Conservation (phyloP, 37 sponge, comb jelly and placozoan genomes). For the Beroe ovata region DNA sequence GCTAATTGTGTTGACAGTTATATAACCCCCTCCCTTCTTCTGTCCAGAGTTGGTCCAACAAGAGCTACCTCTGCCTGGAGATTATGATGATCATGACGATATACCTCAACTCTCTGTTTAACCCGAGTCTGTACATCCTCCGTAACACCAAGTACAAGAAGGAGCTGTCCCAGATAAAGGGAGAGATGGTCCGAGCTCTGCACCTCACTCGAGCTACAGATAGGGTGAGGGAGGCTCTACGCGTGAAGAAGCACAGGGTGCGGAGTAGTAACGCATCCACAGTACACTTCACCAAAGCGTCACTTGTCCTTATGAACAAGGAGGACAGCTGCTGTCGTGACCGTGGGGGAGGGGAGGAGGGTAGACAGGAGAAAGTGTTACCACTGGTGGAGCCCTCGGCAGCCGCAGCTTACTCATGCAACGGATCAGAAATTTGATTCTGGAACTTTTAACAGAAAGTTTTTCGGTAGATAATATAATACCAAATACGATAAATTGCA, state of each 20-base stretch:
- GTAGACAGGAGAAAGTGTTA: not conserved
- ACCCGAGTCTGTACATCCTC: slow-evolving; percentile 58
- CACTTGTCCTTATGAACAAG: not conserved
- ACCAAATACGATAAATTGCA: too few relatives aligned
- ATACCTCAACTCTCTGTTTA: slow-evolving; percentile 56
- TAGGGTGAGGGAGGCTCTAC: not conserved
- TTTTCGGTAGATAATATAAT: too few relatives aligned
- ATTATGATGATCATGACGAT: slow-evolving; percentile 62
- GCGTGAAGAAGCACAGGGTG: not conserved
- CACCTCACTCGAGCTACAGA: not conserved
- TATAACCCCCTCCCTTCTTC: not conserved
- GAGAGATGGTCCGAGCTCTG: not conserved
- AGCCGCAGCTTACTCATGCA: too few relatives aligned
- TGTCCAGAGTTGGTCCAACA: slow-evolving; percentile 27
- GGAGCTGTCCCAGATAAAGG: slow-evolving; percentile 5
- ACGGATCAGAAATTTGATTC: too few relatives aligned
- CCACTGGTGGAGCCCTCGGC: too few relatives aligned
- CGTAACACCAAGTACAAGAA: slow-evolving; percentile 63
- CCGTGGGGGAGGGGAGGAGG: not conserved
- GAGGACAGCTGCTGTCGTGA: not conserved
- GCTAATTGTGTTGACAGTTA: not conserved
- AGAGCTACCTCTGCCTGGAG: slow-evolving; percentile 34
- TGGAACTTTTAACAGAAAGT: too few relatives aligned
- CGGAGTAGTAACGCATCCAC: not conserved
- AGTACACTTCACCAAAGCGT: not conserved